Evolutionary conservation across 1,140 invertebrate species (phyloP), one percentile per base, ranked within the genome.

Genomic region (Adoxophyes honmai): DNA sequence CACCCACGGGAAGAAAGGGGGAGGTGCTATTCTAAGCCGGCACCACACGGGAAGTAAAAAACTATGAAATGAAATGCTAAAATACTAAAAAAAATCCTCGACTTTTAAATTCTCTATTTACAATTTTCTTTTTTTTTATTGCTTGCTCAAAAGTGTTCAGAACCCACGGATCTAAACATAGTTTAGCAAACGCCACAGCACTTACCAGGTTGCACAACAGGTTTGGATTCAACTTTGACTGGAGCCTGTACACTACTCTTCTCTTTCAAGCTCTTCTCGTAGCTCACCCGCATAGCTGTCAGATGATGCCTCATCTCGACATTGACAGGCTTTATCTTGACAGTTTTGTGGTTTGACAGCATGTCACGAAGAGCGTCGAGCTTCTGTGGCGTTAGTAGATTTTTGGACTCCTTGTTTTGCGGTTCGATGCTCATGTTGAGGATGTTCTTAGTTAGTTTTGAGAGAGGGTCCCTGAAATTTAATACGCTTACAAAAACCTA

Each of bases 361-460:
- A 86, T 60, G 35, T 90, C 86, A 42, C 86, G 71, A 4, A 90
- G 64, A 0, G 83, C 81, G 38, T 90, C 84, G 9, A 88, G 59
- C 56, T 90, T 90, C 38, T 86, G 78, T 1, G 80, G 61, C 0
- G 73, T 78, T 0, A 88, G 62, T 11, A 76, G 36, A 7, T 75
- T 69, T 10, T 80, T 70, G 36, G 73, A 77, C 5, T 66, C 42
- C 18, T 81, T 81, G 36, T 67, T 74, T 39, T 76, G 64, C 0
- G 83, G 74, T 57, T 88, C 86, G 4, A 89, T 70, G 48, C 78
- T 89, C 78, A 90, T 83, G 55, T 90, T 89, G 0, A 89, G 68
- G 10, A 89, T 83, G 56, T 88, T 88, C 59, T 88, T 89, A 3
- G 87, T 84, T 15, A 89, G 64, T 64, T 88, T 87, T 13, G 88